Base-by-base conservation (phyloP, 2,797 vertebrate genomes). In the Zalophus californianus region DNA sequence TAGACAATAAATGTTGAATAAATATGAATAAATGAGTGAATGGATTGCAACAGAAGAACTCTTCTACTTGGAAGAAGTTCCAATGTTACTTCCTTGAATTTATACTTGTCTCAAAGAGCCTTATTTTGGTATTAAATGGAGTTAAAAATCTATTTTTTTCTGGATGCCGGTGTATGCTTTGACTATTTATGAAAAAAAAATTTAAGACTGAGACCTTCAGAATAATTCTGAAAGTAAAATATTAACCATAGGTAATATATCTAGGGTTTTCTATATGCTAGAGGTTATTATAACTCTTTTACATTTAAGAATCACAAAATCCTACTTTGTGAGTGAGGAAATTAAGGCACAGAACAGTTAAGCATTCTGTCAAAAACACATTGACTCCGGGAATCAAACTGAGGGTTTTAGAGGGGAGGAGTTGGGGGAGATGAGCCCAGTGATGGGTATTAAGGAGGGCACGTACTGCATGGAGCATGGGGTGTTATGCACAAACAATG, bases 111-210 rank as follows among this genome's bases (percentile, higher is more conserved):
- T 93, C 35, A 60, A 77, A 86, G 16, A 86, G 21, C 23, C 15
- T 60, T 92, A 72, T 52, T 66, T 86, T 77, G 2, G 12, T 80
- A 79, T 18, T 86, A 79, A 50, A 56, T 13, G 70, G 23, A 70
- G 21, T 83, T 88, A n/a, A 95, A 98, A 89, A 66, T 72, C 6
- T 90, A 70, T 12, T 64, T 89, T 89, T 94, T 95, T 68, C 23
- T 79, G 11, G 6, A 73, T n/a, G 78, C 77, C 0, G 48, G 8
- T 80, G 84, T 94, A 89, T 89, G 4, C 8, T 88, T 95, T 87
- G 15, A 1, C 9, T 91, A 50, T 60, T 89, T 25, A 44, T 94
- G 32, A 77, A 50, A 80, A 83, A 27, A 27, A 44, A 52, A 50
- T 58, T 52, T 23, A 75, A 86, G 7, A 60, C 2, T 48, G 0